Base-by-base conservation (phyloP, 2,797 vertebrate species). In the Stomatorhinus walkeri region DNA sequence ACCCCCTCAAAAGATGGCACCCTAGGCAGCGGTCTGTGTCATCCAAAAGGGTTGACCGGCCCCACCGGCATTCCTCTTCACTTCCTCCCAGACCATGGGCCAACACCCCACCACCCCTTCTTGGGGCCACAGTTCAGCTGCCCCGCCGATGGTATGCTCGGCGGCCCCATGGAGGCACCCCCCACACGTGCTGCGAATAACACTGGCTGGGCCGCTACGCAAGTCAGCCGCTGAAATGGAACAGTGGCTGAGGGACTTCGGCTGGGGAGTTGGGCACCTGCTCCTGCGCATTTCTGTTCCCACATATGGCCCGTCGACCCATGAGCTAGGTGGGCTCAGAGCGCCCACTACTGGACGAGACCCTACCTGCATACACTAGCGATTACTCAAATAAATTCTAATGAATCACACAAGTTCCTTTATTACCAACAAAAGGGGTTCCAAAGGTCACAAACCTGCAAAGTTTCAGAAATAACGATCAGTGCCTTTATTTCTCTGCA, bases 201-300 rank as follows among this genome's bases (percentile, higher is more conserved):
- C 89, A 90, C 48, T 56, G 89, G 89, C 86, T 56, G 87, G 88
- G 59, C 61, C 10, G 32, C 72, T 85, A 89, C 52, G 88, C 61
- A 40, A 90, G 89, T 36, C 52, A 89, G 52, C 49, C 4, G 2
- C 48, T 52, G 32, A 19, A 22, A 28, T 40, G 4, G n/a, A 24
- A 85, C 19, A 9, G 59, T 8, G 3, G 59, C 22, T 10, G 59
- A 64, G 59, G 59, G 22, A 64, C 24, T 64, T 64, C 1, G 9
- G n/a, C n/a, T 9, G 56, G 7, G 56, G n/a, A 61, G 6, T n/a
- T 59, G 54, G 56, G 22, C 59, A 6, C 59, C 59, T 61, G 56
- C 22, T 61, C n/a, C 56, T 10, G 59, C 22, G 8, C 22, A 24
- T 24, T 61, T 61, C n/a, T 24, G 59, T 28, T 28, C 59, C 59